Percentiles rank a stretch among this genome's conserved stretches.
Evolutionary conservation across 2,888 invertebrate species (phyloP).

Genomic region (Hetaerina titia): DNA sequence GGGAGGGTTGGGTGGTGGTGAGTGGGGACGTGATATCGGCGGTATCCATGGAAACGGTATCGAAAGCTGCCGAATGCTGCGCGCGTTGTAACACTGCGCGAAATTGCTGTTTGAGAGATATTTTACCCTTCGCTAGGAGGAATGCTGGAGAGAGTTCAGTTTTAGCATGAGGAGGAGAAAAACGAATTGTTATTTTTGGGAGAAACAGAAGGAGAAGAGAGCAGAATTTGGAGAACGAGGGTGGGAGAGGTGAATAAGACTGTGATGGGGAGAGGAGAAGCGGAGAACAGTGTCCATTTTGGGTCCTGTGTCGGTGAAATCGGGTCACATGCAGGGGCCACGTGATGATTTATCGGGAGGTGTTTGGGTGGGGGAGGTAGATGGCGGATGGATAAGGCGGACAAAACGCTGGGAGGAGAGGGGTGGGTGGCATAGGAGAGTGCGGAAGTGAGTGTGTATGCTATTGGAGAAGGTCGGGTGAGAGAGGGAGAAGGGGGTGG

Average conservation of each 20-base stretch:
- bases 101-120: slow-evolving; percentile 11
- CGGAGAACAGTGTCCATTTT: neutral
- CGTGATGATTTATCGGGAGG: slow-evolving; percentile 29
- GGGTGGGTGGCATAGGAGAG: no score
- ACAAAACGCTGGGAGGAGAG: neutral
- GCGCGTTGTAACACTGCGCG: neutral
- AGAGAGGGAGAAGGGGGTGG: neutral
- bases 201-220: no score
- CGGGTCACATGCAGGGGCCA: neutral
- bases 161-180: no score
- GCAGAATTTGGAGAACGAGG: no score
- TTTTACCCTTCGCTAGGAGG: neutral
- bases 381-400: neutral
- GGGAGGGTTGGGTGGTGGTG: neutral
- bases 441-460: neutral
- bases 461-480: neutral
- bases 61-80: slow-evolving; percentile 36
- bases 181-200: no score
- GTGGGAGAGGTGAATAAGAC: no score
- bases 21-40: neutral
- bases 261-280: no score
- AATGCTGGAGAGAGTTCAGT: no score
- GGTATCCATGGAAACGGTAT: slow-evolving; percentile 36
- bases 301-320: slow-evolving; percentile 5
- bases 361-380: neutral